These are phyloP conservation scores for Rhynchophorus ferrugineus DNA, from an alignment of 1,140 invertebrate genomes.

Conservation along the genomic window DNA sequence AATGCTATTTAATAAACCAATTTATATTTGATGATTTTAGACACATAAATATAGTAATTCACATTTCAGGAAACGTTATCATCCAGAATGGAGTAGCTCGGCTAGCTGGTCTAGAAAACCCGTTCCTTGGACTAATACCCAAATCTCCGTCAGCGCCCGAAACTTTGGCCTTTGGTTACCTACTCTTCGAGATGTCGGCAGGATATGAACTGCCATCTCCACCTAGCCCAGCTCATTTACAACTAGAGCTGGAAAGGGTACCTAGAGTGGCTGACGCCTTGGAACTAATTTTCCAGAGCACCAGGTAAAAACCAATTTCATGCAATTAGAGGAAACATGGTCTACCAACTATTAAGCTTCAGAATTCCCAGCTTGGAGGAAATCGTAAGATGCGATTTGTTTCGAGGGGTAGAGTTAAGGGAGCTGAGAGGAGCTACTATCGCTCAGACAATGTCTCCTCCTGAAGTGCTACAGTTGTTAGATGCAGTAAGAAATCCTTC, in stretches of 20 bases:
- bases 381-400: constrained; percentile 71
- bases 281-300: constrained; percentile 70
- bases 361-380: constrained; percentile 66
- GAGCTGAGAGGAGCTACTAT: constrained; percentile 53
- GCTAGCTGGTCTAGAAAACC: constrained; percentile 75
- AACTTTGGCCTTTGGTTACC: constrained; percentile 70
- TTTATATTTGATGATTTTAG: too few relatives aligned
- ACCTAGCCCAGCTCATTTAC: constrained; percentile 61
- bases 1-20: too few relatives aligned
- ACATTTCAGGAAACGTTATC: constrained; percentile 65
- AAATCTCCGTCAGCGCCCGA: constrained; percentile 54
- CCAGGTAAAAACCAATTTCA: constrained; percentile 4
- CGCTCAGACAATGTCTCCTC: constrained; percentile 23
- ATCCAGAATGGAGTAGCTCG: constrained; percentile 82
- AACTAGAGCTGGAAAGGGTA: constrained; percentile 63
- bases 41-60: too few relatives aligned
- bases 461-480: constrained; percentile 32
- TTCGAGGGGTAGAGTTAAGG: constrained; percentile 78
- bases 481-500: constrained; percentile 29
- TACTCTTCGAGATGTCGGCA: constrained; percentile 85
- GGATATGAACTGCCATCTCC: constrained; percentile 71
- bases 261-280: constrained; percentile 73
- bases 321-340: background rate
- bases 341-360: constrained; percentile 11
- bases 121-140: constrained; percentile 69